These are phyloP conservation scores for Notocelia uddmanniana DNA, from an alignment of 2,888 invertebrate species.

Conservation along the genomic window DNA sequence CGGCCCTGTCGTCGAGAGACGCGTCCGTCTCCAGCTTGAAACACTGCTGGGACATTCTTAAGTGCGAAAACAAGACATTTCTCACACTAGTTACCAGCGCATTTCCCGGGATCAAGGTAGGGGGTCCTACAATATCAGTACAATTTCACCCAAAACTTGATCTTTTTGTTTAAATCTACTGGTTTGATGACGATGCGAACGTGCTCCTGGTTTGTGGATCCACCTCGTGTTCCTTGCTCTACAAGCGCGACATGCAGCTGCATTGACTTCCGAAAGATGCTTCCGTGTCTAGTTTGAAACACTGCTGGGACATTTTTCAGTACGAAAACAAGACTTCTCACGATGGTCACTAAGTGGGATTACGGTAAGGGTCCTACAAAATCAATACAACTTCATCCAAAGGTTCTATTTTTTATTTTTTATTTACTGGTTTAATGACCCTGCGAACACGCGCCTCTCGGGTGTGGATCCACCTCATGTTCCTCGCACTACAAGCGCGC, in stretches of 20 bases:
- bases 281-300: slow-evolving; percentile 93
- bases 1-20: slow-evolving; percentile 92
- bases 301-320: slow-evolving; percentile 97
- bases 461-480: slow-evolving; percentile 98
- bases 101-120: slow-evolving; percentile 94
- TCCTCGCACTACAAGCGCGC: slow-evolving; percentile 95
- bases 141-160: neutral
- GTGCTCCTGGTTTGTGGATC: slow-evolving; percentile 94
- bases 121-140: neutral
- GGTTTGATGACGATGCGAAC: no score
- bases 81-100: slow-evolving; percentile 96
- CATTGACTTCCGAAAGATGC: slow-evolving; percentile 92
- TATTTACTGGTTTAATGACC: slow-evolving; percentile 60
- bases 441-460: slow-evolving; percentile 93
- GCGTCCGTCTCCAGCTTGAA: slow-evolving; percentile 93
- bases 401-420: neutral
- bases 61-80: slow-evolving; percentile 95
- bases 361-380: slow-evolving; percentile 84
- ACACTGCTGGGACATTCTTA: slow-evolving; percentile 97
- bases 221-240: slow-evolving; percentile 98
- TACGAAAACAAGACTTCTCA: slow-evolving; percentile 95
- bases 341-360: slow-evolving; percentile 95
- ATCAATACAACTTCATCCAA: neutral
- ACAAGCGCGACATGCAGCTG: slow-evolving; percentile 92
- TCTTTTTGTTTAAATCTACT: no score